Evolutionary conservation across 2,797 vertebrate genomes (phyloP), one percentile per base, ranked within the genome.

Genomic region (Falco cherrug): DNA sequence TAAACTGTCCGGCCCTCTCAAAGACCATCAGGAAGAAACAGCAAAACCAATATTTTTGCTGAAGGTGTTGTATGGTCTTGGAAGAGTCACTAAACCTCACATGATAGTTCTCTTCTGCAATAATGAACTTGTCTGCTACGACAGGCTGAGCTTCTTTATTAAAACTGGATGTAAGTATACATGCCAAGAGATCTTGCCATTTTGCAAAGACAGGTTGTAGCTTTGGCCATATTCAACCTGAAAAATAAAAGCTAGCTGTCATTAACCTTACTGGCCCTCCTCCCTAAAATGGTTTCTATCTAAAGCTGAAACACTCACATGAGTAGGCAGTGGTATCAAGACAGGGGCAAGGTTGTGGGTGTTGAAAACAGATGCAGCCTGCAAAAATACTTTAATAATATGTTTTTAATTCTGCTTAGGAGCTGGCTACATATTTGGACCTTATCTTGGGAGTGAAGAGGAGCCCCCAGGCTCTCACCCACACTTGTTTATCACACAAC

Each of bases 361-460:
- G 93, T 87, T 84, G 53, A 50, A 79, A 97, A 93, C 90, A 97
- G 96, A 93, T 94, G 93, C 80, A 95, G 67, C 45, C 64, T 69
- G 45, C 59, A 91, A 90, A 96, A 84, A 47, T 77, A 89, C 69
- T 95, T 84, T 75, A 95, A 90, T 95, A 91, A 84, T 41, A 39
- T 24, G 37, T 45, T 92, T 94, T 92, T 76, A 57, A 43, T 80
- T 95, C 88, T 92, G 69, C 21, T 51, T 84, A 51, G 54, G 51
- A 80, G 69, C 59, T 76, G 80, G 85, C 48, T 93, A 22, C 59
- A 5, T 64, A 64, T 89, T 80, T 77, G 74, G 64, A 48, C 45
- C 78, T 22, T 50, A 43, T 74, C 43, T 79, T 84, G 39, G 43
- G 73, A 87, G 76, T 0, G 0, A 89, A 82, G 37, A 81, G 79